Base-by-base conservation (phyloP, 1,140 invertebrate genomes). In the Cephus cinctus region DNA sequence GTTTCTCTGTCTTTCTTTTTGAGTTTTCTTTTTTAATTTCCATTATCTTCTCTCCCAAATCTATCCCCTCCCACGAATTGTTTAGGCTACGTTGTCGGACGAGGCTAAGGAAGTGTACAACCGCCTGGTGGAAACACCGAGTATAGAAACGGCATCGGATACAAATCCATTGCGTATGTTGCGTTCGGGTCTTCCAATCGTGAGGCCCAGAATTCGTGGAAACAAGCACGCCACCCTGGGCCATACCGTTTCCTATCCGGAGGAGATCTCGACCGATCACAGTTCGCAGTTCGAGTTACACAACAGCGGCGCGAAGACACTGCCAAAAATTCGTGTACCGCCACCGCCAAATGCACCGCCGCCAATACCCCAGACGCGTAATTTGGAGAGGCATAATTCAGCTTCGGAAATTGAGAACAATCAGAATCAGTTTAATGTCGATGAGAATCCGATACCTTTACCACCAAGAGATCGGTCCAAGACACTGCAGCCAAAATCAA, bases 61-160 rank as follows among this genome's bases (percentile, higher is more conserved):
- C 45, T 67, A 60, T 69, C 61, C 65, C 47, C 53, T 59, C 47
- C 57, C 48, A 54, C 52, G 40, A 51, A 51, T 74, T 71, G 65
- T 71, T 67, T 74, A 90, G 87, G 82, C 84, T 3, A 85, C 85
- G 25, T 77, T 91, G 47, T 88, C 86, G n/a, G 84, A 87, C 54
- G 87, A 90, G 61, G 86, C 92, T 22, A 92, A 93, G 63, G 86
- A 91, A 65, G 94, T 92, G 0, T 98, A 97, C 78, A 90, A 92
- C 65, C 88, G 87, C 56, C 76, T 98, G 22, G 91, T 98, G 27
- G 92, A 95, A 57, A 86, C 83, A 36, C 83, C 83, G 4, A 59
- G 61, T n/a, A 51, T 72, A 21, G 72, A 76, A 27, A 67, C 52
- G 27, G 44, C 76, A 14, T 40, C 67, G 0, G 73, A 77, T 8